Evolutionary conservation across 2,113 vertebrate species (phyloP), one percentile per base, ranked within the genome.

Genomic region (Rhizomys pruinosus): DNA sequence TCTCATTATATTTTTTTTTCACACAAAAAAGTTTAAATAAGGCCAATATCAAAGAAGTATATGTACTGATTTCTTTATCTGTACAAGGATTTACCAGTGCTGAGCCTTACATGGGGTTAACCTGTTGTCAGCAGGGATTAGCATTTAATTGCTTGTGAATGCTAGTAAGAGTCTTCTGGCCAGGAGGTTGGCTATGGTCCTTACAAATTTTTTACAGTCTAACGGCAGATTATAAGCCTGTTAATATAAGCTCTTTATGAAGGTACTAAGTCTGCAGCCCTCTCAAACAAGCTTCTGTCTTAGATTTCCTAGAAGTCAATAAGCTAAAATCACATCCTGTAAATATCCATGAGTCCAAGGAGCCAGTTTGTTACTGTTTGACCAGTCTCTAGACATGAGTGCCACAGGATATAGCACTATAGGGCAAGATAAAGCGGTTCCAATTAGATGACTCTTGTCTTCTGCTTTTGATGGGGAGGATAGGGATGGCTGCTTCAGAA

Each of bases 211-310:
- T 94, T 93, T 76, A 87, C 96, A 96, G 97, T 95, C 96, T n/a
- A 97, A 97, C 57, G 94, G 95, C 86, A 92, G 97, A 97, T 94
- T 94, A 69, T 96, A 95, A 96, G 94, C 93, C 87, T 93, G 95
- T 91, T 94, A 89, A 92, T 89, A 97, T 96, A 96, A 97, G 97
- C 96, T 61, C 91, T 91, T 97, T 95, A 96, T 93, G 95, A 66
- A 47, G 90, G 95, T 93, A 72, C 88, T n/a, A 93, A 97, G 93
- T 96, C 94, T 90, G 87, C 1, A 34, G 97, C 71, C 88, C 84
- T 85, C 11, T 61, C 92, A 64, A 90, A 98, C 97, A 98, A 98
- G 98, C 95, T 84, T 97, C 98, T 98, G 97, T 98, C 84, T 89
- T 7, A 12, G 47, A 82, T 96, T 98, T 98, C 98, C 98, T 98